These are phyloP conservation scores for Falco concolor DNA, from an alignment of 2,797 vertebrate genomes.

Conservation along the genomic window DNA sequence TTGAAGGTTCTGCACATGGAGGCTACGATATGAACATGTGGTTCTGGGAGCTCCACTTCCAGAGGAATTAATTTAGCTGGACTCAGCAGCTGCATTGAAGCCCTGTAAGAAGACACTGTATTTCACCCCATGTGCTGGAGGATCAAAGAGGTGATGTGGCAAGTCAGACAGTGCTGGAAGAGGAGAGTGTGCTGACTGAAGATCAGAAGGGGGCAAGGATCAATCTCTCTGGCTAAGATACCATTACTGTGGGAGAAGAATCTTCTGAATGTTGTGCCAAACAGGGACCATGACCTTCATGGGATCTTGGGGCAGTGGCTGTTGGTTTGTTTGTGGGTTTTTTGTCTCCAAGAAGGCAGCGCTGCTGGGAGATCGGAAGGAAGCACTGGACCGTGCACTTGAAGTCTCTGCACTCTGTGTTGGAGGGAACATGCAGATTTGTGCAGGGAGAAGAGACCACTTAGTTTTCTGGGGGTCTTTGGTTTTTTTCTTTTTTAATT, in stretches of 20 bases:
- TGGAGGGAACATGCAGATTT: background rate
- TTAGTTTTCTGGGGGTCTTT: background rate
- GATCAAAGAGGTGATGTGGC: background rate
- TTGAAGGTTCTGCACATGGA: conserved; percentile 97
- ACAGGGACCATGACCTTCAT: conserved; percentile 7
- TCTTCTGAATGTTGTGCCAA: background rate
- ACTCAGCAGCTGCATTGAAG: background rate
- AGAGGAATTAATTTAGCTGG: background rate
- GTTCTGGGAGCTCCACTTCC: background rate
- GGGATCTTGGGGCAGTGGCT: background rate
- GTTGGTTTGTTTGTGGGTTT: background rate
- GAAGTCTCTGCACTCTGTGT: background rate
- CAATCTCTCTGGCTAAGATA: background rate
- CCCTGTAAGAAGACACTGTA: background rate
- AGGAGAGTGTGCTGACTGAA: background rate
- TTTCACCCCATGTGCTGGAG: background rate
- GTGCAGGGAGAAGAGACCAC: background rate
- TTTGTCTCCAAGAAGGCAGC: background rate
- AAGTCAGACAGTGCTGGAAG: background rate
- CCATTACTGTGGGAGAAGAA: background rate
- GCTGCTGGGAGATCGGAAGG: background rate
- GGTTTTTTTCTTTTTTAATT: conserved; percentile 2
- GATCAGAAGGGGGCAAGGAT: background rate
- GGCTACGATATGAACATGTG: conserved; percentile 80
- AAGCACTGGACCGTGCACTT: background rate